Base-by-base conservation (phyloP, 2,113 vertebrate species). In the Phaetusa simplex region DNA sequence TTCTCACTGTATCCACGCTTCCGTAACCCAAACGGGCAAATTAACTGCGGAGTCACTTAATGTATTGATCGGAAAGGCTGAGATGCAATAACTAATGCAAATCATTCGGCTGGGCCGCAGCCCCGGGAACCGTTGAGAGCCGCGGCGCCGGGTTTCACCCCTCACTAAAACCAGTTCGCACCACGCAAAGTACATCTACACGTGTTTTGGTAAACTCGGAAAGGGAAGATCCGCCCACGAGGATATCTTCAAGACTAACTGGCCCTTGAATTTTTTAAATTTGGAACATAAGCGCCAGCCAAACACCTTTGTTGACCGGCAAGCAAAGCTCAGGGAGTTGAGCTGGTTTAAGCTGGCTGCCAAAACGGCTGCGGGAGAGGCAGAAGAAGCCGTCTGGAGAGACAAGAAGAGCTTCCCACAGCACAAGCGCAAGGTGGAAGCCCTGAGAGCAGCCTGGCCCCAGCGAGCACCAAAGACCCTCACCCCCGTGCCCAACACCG, bases 401-500 rank as follows among this genome's bases (percentile, higher is more conserved):
- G 85, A 45, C 50, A n/a, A 53, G 53, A 43, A 73, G 47, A 88
- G 62, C 66, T 72, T 52, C 61, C 69, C 62, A 24, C 64, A 30
- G 64, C 80, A 83, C 32, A 11, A 62, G 40, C 3, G 16, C 14
- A 7, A 42, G 40, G 43, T 16, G 24, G n/a, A 64, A 84, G 34
- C 36, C 52, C 7, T 1, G 6, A 70, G 49, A 87, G 66, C 7
- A 86, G 32, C 16, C 71, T 9, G 43, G 18, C 24, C 18, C 32
- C 70, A 13, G n/a, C 4, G 6, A 86, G 36, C 26, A 5, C 47
- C 6, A 1, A 43, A 17, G 26, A 84, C 19, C 64, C 36, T 72
- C 84, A 8, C 36, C 76, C 23, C n/a, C 2, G 0, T 8, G 29
- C 32, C 55, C 3, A 0, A 3, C 0, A 0, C 81, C 0, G 3